Conservation (phyloP, 2,888 invertebrate genomes). For the Hydriomena furcata region DNA sequence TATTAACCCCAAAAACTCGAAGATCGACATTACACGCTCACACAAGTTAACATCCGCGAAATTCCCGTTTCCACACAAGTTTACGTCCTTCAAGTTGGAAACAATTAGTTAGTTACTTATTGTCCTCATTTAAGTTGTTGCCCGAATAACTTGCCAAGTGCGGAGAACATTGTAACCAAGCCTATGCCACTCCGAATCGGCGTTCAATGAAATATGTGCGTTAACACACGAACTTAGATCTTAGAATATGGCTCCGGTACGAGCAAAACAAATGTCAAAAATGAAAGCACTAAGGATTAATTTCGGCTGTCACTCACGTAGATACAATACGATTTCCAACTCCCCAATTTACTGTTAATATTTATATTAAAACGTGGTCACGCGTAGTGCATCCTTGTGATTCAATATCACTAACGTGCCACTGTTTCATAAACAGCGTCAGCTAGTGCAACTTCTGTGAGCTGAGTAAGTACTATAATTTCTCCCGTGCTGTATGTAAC, state of each 20-base stretch:
- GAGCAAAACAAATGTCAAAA: too few relatives aligned
- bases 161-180: conserved; percentile 36
- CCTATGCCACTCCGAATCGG: conserved; percentile 6
- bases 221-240: too few relatives aligned
- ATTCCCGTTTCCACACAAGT: conserved; percentile 39
- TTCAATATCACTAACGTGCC: too few relatives aligned
- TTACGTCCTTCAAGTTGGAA: conserved; percentile 44
- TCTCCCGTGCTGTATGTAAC: conserved; percentile 32
- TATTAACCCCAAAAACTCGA: background rate
- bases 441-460: background rate
- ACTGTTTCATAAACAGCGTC: background rate
- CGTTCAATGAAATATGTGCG: conserved; percentile 4
- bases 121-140: conserved; percentile 55
- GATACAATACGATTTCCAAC: too few relatives aligned
- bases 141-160: conserved; percentile 48
- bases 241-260: too few relatives aligned
- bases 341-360: too few relatives aligned
- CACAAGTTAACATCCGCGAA: conserved; percentile 34
- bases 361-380: too few relatives aligned
- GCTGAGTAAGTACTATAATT: conserved; percentile 4
- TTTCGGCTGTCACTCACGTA: too few relatives aligned
- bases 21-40: conserved; percentile 29
- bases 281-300: too few relatives aligned
- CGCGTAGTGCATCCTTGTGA: too few relatives aligned
- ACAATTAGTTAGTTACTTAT: conserved; percentile 56